Evolutionary conservation across 2,888 invertebrate species (phyloP), one percentile per base, ranked within the genome.

Genomic region (Orchestes rusci): DNA sequence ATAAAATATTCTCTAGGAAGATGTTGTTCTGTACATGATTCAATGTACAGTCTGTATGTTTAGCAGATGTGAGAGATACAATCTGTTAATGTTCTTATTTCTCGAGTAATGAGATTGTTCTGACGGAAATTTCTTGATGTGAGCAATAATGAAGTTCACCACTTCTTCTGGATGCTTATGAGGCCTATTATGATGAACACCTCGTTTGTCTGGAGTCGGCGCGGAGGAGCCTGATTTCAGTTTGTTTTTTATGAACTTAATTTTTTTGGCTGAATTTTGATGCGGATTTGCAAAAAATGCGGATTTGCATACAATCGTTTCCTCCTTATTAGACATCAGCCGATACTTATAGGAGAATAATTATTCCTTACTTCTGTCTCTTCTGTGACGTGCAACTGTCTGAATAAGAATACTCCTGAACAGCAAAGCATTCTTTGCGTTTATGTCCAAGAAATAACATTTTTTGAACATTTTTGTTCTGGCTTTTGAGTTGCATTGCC

Each of bases 101-200:
- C 23, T 23, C 7, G 23, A 23, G 23, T 23, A 23, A 23, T 23
- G 23, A 8, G 41, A 48, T 27, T 40, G 27, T 30, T 48, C 48
- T 36, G 48, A 30, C 13, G 48, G 39, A 48, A 48, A 39, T 15
- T 27, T 23, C 18, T 32, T 30, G 18, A 42, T 49, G 20, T 49
- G 42, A 10, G 16, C 10, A 27, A 32, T 48, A 7, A 41, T 45
- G 19, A 34, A 39, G 13, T 18, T 5, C 10, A 34, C 32, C 17
- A 48, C 48, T 31, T 23, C 44, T 13, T 36, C 44, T 27, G 30
- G 30, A 20, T 45, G 30, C 27, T 41, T 48, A 27, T 48, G 40
- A 10, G 45, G 48, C 30, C 41, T 45, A 16, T 36, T 41, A 12
- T 13, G 29, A 43, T 49, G 45, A 19, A 16, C 45, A 32, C 49